phyloP scores from a whole-genome alignment of 2,113 vertebrate species.

The Thomomys bottae region DNA sequence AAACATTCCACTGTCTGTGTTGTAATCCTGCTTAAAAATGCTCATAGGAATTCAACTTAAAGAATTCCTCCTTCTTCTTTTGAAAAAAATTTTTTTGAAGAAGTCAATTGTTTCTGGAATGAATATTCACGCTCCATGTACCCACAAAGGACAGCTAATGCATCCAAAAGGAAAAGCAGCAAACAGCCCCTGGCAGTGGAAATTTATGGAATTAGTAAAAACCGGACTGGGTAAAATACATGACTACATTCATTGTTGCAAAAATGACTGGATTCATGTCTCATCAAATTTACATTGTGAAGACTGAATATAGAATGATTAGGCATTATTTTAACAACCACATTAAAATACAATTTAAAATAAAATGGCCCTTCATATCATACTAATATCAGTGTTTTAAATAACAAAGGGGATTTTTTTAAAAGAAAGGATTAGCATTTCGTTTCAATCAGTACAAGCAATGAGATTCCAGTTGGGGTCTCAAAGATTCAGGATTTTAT shows the following conservation, averaged over 20 bases:
- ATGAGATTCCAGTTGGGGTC: constrained; percentile 89
- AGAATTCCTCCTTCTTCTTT: constrained; percentile 45
- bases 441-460: constrained; percentile 89
- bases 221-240: constrained; percentile 84
- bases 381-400: constrained; percentile 91
- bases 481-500: constrained; percentile 92
- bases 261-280: constrained; percentile 85
- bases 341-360: constrained; percentile 91
- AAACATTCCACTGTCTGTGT: constrained; percentile 74
- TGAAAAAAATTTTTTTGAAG: constrained; percentile 19
- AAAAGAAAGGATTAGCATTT: constrained; percentile 91
- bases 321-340: constrained; percentile 90
- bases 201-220: constrained; percentile 84
- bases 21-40: constrained; percentile 68
- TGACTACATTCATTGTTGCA: constrained; percentile 80
- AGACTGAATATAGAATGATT: constrained; percentile 90
- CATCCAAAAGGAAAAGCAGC: constrained; percentile 75
- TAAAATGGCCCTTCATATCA: constrained; percentile 87
- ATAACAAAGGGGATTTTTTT: constrained; percentile 89
- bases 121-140: constrained; percentile 65
- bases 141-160: constrained; percentile 73
- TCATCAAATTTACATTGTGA: constrained; percentile 90
- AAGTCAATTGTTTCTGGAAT: constrained; percentile 65
- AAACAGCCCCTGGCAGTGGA: constrained; percentile 80
- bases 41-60: constrained; percentile 65